phyloP scores from a whole-genome alignment of 2,888 invertebrate species.

The Hirtodrosophila confusa region DNA sequence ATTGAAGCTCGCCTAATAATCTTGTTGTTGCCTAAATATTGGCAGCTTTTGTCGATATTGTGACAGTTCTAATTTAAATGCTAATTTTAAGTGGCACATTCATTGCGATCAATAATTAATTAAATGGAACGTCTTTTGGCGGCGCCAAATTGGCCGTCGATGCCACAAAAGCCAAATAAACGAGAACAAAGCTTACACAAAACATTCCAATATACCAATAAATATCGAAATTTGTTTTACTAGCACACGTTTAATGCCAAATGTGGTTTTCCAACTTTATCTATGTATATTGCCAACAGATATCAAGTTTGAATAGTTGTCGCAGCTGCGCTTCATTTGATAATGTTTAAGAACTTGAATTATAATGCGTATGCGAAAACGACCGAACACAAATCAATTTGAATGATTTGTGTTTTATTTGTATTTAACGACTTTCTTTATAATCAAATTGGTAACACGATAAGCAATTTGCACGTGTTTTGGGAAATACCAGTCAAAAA shows the following conservation, averaged over 20 bases:
- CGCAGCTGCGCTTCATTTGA: constrained; percentile 46
- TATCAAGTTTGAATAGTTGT: constrained; percentile 52
- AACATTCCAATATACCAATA: constrained; percentile 51
- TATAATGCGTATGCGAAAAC: constrained; percentile 26
- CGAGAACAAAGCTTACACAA: constrained; percentile 40
- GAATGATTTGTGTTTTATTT: constrained; percentile 37
- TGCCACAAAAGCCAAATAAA: constrained; percentile 46
- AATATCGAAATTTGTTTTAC: constrained; percentile 39
- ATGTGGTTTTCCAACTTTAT: constrained; percentile 56
- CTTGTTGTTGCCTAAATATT: constrained; percentile 31
- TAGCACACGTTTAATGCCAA: constrained; percentile 28
- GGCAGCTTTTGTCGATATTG: constrained; percentile 37
- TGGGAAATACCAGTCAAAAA: constrained; percentile 47
- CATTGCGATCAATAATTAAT: constrained; percentile 68
- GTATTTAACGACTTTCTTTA: constrained; percentile 65
- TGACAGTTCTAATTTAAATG: constrained; percentile 75
- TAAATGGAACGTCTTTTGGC: constrained; percentile 42
- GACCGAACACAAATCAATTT: constrained; percentile 46
- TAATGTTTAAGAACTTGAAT: constrained; percentile 50
- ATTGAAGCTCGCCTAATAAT: constrained; percentile 34
- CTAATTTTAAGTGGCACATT: constrained; percentile 65
- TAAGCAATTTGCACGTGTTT: constrained; percentile 47
- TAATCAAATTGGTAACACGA: constrained; percentile 27
- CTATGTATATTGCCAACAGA: constrained; percentile 26
- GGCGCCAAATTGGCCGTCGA: constrained; percentile 59